Percentiles rank a stretch among this genome's conserved stretches.
Conservation (phyloP, 2,113 vertebrate species). For the Neogobius melanostomus region DNA sequence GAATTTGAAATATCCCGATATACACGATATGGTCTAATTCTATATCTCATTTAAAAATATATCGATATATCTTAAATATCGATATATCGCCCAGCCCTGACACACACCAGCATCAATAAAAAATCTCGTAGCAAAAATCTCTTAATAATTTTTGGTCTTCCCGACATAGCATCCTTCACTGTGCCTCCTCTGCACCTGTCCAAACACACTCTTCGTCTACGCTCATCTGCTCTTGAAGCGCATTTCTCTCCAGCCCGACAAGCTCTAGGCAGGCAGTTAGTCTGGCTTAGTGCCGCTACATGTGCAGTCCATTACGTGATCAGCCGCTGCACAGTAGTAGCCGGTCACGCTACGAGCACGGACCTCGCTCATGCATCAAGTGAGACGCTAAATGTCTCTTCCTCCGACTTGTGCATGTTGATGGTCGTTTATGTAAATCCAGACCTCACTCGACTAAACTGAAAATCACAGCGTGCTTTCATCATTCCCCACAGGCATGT, state of each 20-base stretch:
- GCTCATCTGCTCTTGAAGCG: not conserved
- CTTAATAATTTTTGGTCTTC: no score
- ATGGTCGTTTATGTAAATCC: slow-evolving; percentile 14
- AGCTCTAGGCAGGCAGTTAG: slow-evolving; percentile 1
- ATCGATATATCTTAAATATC: no score
- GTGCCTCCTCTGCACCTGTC: not conserved
- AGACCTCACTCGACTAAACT: slow-evolving; percentile 13
- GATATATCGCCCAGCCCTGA: no score
- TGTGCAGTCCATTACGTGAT: slow-evolving; percentile 17
- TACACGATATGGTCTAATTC: no score
- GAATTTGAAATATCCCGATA: no score
- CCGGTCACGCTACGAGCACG: slow-evolving; percentile 8
- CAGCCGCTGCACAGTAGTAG: slow-evolving; percentile 22
- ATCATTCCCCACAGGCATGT: not conserved
- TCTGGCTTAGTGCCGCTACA: slow-evolving; percentile 8
- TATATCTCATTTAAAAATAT: no score
- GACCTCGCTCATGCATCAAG: slow-evolving; percentile 18
- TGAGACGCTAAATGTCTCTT: slow-evolving; percentile 9
- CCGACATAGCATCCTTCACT: no score
- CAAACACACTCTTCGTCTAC: not conserved
- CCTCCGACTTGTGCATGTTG: not conserved
- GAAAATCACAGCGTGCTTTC: slow-evolving; percentile 4
- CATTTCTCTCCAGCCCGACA: not conserved
- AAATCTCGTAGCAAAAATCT: no score
- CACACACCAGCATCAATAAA: no score